Evolutionary conservation across 2,113 vertebrate genomes (phyloP).

Genomic region (Cyprinodon variegatus): DNA sequence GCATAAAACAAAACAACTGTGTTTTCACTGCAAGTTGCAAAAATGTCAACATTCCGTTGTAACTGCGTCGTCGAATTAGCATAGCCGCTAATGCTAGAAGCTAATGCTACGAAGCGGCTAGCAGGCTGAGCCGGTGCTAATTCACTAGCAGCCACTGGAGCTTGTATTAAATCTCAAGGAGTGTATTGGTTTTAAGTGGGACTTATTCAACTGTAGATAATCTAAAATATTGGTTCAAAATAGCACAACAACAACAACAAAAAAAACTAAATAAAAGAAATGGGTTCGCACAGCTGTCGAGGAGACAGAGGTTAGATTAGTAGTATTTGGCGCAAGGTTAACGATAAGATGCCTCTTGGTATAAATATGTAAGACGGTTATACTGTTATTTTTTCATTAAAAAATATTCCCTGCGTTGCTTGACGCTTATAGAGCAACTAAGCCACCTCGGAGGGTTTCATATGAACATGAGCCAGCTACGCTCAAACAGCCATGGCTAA

Average conservation of each 20-base stretch:
- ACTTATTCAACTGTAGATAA: not conserved
- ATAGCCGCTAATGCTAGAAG: slow-evolving; percentile 45
- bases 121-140: slow-evolving; percentile 9
- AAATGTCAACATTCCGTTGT: not conserved
- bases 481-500: slow-evolving; percentile 36
- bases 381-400: not conserved
- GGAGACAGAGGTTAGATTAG: slow-evolving; percentile 30
- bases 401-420: not conserved
- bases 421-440: not conserved
- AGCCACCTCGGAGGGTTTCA: not conserved
- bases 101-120: slow-evolving; percentile 45
- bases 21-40: not conserved
- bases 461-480: not conserved
- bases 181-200: fast-evolving
- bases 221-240: not conserved
- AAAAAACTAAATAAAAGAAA: not conserved
- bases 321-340: slow-evolving; percentile 45
- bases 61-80: slow-evolving; percentile 70
- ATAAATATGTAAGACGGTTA: not conserved
- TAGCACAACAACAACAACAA: not conserved
- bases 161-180: not conserved
- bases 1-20: fast-evolving
- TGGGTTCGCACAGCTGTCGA: slow-evolving; percentile 22
- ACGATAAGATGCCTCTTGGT: slow-evolving; percentile 37
- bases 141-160: not conserved